Base-by-base conservation (phyloP, 2,113 vertebrate species). In the Eudyptes chrysolophus region DNA sequence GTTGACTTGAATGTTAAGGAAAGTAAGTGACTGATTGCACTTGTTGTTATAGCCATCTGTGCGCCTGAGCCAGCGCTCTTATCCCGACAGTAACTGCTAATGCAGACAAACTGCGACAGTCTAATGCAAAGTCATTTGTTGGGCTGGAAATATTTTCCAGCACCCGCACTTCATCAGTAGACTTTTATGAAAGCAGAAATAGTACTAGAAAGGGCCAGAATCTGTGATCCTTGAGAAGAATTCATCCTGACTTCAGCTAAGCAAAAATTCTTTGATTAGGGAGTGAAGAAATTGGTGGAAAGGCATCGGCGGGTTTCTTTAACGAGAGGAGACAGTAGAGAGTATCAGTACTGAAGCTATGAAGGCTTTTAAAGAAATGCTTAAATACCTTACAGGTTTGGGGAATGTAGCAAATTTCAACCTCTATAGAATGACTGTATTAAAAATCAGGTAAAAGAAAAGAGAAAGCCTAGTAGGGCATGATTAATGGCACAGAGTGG, bases 1-100 rank as follows among this genome's bases (percentile, higher is more conserved):
- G 95, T 96, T 96, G 95, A 97, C 90, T 95, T 91, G 95, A 95
- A 97, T 95, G 92, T 94, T 96, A 97, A 87, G 92, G 95, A 95
- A 97, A 94, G 96, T 94, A 90, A 97, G 87, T 77, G 95, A 97
- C 94, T 96, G 93, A 96, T 94, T 95, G 92, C 92, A 92, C 88
- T 97, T 96, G 93, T 94, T 97, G 97, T 95, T 94, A 55, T 34
- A 92, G 90, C 95, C 96, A 97, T 96, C 95, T 97, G 96, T 89
- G 86, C 4, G 57, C 42, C 84, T 32, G 79, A 88, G 79, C 84
- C 87, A 74, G 86, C 69, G 88, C 90, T 81, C 93, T 70, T 77
- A 48, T 76, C 79, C 90, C n/a, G 5, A 77, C 87, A 80, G 84
- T 36, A 93, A 85, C 81, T 7, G 11, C 51, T 90, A 80, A 57